A percentile compares a stretch with the other conserved stretches of the same genome.
Conservation (phyloP, 2,113 vertebrate genomes). For the Cottus gobio region DNA sequence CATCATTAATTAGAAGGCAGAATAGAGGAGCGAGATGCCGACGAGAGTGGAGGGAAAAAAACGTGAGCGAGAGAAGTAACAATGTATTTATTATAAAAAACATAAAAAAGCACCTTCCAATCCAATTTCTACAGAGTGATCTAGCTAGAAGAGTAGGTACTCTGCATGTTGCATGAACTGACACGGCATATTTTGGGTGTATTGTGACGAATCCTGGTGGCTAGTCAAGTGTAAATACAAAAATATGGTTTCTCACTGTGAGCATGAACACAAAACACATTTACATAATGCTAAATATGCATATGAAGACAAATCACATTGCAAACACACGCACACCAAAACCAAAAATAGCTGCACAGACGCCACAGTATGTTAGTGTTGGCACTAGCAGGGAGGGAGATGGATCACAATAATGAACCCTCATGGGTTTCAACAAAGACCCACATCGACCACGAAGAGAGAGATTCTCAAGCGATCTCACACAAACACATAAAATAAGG, state of each 20-base stretch:
- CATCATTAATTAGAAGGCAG: background rate
- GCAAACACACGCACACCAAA: conserved; percentile 9
- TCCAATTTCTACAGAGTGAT: background rate
- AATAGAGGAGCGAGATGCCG: background rate
- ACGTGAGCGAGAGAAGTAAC: background rate
- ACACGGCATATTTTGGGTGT: background rate
- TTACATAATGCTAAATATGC: conserved; percentile 30
- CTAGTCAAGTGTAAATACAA: background rate
- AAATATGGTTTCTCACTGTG: conserved; percentile 17
- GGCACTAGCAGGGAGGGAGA: conserved; percentile 61
- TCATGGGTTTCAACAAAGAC: conserved; percentile 76
- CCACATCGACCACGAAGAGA: conserved; percentile 58
- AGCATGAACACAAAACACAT: conserved; percentile 25
- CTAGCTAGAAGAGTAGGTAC: background rate
- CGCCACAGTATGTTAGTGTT: conserved; percentile 57
- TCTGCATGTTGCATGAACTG: background rate
- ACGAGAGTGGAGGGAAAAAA: background rate
- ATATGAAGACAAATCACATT: conserved; percentile 52
- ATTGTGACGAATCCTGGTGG: conserved; percentile 11
- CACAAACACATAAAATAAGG: background rate
- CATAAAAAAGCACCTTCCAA: background rate
- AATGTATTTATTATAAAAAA: background rate
- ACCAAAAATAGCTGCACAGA: conserved; percentile 66
- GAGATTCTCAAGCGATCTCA: conserved; percentile 24
- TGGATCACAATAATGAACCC: conserved; percentile 78